Percentiles rank a stretch among this genome's conserved stretches.
Conservation (phyloP, 2,113 vertebrate genomes). For the Calyptomena viridis region DNA sequence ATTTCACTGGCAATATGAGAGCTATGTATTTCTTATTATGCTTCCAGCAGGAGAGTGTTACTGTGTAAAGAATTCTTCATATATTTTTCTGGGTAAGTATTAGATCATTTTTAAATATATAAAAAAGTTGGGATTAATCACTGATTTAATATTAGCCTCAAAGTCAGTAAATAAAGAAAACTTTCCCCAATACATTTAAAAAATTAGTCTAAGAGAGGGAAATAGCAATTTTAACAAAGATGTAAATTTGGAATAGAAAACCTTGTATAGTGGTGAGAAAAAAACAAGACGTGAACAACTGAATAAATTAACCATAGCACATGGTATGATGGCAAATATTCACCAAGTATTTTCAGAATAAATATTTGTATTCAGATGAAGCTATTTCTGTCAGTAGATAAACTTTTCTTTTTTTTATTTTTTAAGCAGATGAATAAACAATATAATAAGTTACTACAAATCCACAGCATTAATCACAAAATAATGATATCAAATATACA, state of each 20-base stretch:
- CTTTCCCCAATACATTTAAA: background rate
- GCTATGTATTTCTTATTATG: background rate
- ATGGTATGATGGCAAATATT: background rate
- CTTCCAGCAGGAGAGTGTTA: background rate
- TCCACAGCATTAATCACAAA: background rate
- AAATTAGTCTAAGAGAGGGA: rapidly evolving
- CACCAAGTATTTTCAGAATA: background rate
- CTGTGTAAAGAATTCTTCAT: background rate
- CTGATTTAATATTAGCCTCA: background rate
- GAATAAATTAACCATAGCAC: background rate
- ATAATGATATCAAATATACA: background rate
- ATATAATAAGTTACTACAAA: background rate
- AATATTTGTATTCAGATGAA: background rate
- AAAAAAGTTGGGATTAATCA: background rate
- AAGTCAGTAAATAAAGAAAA: background rate
- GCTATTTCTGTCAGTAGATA: background rate
- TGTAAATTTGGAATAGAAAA: background rate
- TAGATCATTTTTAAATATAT: background rate
- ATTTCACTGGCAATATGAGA: background rate
- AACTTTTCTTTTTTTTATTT: background rate
- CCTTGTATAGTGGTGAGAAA: background rate
- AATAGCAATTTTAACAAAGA: background rate
- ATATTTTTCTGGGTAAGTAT: background rate
- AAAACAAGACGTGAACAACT: background rate
- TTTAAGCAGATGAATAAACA: background rate